phyloP scores from a whole-genome alignment of 2,113 vertebrate genomes.

The crab-eating macaque (Macaca fascicularis) region DNA sequence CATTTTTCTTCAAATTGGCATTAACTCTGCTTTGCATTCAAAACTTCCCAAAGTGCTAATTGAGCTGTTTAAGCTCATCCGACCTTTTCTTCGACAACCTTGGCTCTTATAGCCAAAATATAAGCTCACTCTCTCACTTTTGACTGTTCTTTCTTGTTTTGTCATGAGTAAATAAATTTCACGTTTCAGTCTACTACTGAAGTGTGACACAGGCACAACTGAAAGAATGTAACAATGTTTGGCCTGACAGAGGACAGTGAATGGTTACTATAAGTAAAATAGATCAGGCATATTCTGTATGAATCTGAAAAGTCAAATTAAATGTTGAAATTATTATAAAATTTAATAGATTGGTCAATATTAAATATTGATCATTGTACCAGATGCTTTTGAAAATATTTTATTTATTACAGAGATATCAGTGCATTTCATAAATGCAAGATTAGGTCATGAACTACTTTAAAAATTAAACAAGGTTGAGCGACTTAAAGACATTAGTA shows the following conservation, averaged over 20 bases:
- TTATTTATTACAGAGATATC: background rate
- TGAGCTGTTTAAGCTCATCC: background rate
- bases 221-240: background rate
- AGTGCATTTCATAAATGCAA: background rate
- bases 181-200: background rate
- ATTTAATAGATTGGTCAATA: background rate
- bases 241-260: background rate
- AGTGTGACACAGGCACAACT: background rate
- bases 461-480: background rate
- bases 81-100: background rate
- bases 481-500: background rate
- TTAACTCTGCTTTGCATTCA: background rate
- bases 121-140: background rate
- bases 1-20: background rate
- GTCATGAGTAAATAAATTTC: background rate
- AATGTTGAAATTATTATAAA: background rate
- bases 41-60: background rate
- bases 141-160: background rate
- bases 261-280: background rate
- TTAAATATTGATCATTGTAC: background rate
- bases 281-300: background rate
- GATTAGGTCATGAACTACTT: background rate
- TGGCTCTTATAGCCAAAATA: background rate
- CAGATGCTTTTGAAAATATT: background rate
- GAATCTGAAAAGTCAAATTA: background rate